These are phyloP conservation scores for Patella depressa DNA, from an alignment of 2,888 invertebrate species.

Conservation along the genomic window DNA sequence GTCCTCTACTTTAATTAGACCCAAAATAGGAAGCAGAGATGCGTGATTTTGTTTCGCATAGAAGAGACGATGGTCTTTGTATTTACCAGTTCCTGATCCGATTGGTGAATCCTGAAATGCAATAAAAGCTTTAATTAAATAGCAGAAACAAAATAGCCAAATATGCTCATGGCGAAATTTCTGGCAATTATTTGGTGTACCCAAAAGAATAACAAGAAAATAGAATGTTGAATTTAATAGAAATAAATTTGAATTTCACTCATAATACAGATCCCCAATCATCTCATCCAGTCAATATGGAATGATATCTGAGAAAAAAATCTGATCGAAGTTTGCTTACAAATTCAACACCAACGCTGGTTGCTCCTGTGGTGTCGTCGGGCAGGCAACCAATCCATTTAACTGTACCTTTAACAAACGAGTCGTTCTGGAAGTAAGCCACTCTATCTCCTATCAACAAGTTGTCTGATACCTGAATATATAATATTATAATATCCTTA, in stretches of 20 bases:
- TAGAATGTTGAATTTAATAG: neutral
- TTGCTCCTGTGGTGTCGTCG: neutral
- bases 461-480: too few species aligned
- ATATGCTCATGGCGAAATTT: too few species aligned
- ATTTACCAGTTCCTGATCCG: slow-evolving; percentile 75
- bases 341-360: neutral
- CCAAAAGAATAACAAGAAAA: neutral
- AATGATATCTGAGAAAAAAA: too few species aligned
- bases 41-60: slow-evolving; percentile 72
- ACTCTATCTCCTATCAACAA: neutral
- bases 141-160: neutral
- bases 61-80: slow-evolving; percentile 73
- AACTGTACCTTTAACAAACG: neutral
- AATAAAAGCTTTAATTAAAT: neutral
- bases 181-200: neutral
- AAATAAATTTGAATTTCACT: neutral
- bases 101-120: slow-evolving; percentile 73
- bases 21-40: slow-evolving; percentile 73
- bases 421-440: neutral
- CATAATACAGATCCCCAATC: too few species aligned
- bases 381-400: neutral
- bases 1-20: slow-evolving; percentile 73
- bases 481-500: too few species aligned
- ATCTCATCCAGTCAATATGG: too few species aligned
- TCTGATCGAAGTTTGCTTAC: neutral